Percentiles rank a stretch among this genome's conserved stretches.
These are phyloP conservation scores for Scaeva pyrastri DNA, from an alignment of 2,888 invertebrate genomes.

Conservation along the genomic window DNA sequence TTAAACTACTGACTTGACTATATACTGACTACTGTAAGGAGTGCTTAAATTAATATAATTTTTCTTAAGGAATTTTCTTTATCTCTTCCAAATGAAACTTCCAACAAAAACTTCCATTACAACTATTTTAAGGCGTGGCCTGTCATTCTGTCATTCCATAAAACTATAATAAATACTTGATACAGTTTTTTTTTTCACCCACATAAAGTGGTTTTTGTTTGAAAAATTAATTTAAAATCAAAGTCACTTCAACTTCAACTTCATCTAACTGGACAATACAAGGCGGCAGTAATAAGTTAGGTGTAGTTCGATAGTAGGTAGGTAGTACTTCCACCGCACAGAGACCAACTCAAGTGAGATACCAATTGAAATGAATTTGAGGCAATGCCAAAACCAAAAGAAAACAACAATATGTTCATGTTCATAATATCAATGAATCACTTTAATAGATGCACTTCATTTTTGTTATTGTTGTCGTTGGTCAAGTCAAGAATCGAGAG, in stretches of 20 bases:
- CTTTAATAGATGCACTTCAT: neutral
- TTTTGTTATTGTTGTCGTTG: neutral
- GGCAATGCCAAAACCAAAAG: conserved; percentile 18
- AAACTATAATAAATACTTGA: neutral
- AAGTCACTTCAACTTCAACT: neutral
- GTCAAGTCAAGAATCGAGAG: conserved; percentile 9
- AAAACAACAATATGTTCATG: neutral
- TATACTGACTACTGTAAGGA: too few relatives aligned
- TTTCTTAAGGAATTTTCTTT: conserved; percentile 23
- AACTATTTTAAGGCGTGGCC: conserved; percentile 12
- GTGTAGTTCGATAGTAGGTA: neutral
- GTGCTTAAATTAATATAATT: conserved; percentile 6
- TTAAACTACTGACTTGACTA: too few relatives aligned
- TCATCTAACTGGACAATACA: neutral
- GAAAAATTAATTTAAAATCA: conserved; percentile 13
- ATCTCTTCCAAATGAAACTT: neutral
- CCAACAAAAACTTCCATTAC: conserved; percentile 1
- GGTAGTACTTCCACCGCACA: neutral
- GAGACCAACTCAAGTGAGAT: neutral
- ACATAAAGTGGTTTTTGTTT: conserved; percentile 9
- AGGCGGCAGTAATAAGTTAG: neutral
- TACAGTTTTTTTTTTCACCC: conserved; percentile 8
- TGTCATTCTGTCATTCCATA: conserved; percentile 16
- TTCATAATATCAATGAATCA: conserved; percentile 9
- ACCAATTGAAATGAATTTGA: neutral